phyloP scores from a whole-genome alignment of 2,888 invertebrate genomes.

The Coelinius sp. region DNA sequence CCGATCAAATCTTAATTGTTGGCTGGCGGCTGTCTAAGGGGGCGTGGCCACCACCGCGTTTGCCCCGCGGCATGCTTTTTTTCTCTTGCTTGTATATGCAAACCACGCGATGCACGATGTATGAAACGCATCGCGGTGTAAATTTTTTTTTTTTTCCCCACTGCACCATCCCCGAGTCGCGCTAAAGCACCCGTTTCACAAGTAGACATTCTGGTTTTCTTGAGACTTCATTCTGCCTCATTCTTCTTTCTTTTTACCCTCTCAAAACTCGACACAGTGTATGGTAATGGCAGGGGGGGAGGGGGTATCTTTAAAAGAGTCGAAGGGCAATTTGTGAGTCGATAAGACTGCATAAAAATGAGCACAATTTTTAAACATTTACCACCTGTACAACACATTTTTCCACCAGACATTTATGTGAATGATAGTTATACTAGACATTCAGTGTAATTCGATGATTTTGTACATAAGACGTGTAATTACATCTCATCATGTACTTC shows the following conservation, averaged over 20 bases:
- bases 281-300: conserved; percentile 13
- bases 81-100: conserved; percentile 61
- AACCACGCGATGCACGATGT: conserved; percentile 68
- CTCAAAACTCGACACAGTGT: background rate
- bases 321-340: conserved; percentile 3
- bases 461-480: conserved; percentile 2
- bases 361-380: conserved; percentile 23
- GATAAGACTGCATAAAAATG: conserved; percentile 19
- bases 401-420: conserved; percentile 2
- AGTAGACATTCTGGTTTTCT: conserved; percentile 20
- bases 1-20: conserved; percentile 72
- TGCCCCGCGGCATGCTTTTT: conserved; percentile 6
- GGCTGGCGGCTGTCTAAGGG: conserved; percentile 71
- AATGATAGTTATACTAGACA: background rate
- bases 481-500: conserved; percentile 11
- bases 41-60: conserved; percentile 64
- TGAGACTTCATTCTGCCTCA: background rate
- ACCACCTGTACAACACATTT: conserved; percentile 5
- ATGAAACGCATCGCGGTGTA: conserved; percentile 56
- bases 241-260: background rate
- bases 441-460: conserved; percentile 13
- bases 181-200: conserved; percentile 24
- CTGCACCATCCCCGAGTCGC: conserved; percentile 10
- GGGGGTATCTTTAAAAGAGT: background rate
- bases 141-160: conserved; percentile 51